Evolutionary conservation across 2,113 vertebrate genomes (phyloP).

Genomic region (Sapayoa aenigma): DNA sequence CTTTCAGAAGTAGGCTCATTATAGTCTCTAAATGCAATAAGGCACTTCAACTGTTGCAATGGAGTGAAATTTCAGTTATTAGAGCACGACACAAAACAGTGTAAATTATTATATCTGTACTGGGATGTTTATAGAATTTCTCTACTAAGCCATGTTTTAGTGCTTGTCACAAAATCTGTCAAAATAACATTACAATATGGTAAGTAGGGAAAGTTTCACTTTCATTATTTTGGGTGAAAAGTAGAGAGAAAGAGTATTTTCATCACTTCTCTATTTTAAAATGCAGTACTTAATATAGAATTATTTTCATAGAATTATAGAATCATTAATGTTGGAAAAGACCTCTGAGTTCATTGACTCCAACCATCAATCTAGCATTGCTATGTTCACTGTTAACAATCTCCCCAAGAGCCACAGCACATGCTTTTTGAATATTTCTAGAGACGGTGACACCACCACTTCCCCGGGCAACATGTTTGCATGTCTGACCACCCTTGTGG

Average conservation of each 20-base stretch:
- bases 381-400: rapidly evolving
- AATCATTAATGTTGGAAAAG: background rate
- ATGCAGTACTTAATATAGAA: background rate
- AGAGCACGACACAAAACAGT: background rate
- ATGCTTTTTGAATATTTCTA: background rate
- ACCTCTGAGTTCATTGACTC: background rate
- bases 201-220: background rate
- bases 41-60: background rate
- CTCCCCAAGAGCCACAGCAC: background rate
- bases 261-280: background rate
- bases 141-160: background rate
- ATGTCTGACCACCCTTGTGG: background rate
- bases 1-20: background rate
- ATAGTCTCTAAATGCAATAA: background rate
- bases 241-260: background rate
- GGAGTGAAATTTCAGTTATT: background rate
- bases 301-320: background rate
- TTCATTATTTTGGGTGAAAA: background rate
- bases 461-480: background rate
- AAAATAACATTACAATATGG: background rate
- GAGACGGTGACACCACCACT: background rate
- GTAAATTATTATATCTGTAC: background rate
- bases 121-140: background rate
- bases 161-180: background rate
- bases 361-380: no score